Evolutionary conservation across 2,888 invertebrate species (phyloP), one percentile per base, ranked within the genome.

Genomic region (Atethmia centrago): DNA sequence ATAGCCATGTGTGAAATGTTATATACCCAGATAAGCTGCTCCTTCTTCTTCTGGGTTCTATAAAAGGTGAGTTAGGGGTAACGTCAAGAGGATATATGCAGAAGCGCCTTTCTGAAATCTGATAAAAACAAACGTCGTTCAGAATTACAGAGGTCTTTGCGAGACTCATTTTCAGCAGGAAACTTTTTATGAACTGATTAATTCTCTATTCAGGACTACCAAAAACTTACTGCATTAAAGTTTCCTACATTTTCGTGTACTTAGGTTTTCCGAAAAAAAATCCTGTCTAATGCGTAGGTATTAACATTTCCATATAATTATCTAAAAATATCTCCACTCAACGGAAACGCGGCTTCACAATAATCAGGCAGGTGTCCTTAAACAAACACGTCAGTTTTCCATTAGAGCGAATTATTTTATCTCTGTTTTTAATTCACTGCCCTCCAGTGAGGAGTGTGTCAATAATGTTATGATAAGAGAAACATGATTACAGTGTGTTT

Each of bases 341-440:
- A 16, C 78, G 82, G 83, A 82, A 83, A 69, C 45, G 21, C 51
- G 53, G 40, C 61, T 31, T 59, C 56, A 71, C 3, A 1, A 8
- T 83, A 58, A 75, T 75, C 79, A 36, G 58, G 67, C 59, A 56
- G 40, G 8, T 47, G 25, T 55, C 42, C 4, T 14, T 51, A 58
- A 62, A 49, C 67, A 16, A 28, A 25, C 56, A 55, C 36, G 83
- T 82, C 81, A 83, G 14, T 25, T 56, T 75, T 79, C 82, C 82
- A 82, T 82, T 82, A 82, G 19, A 47, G 47, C 8, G 65, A 66
- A 84, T 81, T 78, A 67, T 58, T 55, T 80, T 81, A 83, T 83
- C 84, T 51, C 40, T 21, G 21, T 63, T 76, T 83, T 80, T 83
- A 80, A 83, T 84, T 84, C 61, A 58, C 45, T 67, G 56, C 4